Conservation (phyloP, 1,140 invertebrate genomes). For the Bilobella aurantiaca region DNA sequence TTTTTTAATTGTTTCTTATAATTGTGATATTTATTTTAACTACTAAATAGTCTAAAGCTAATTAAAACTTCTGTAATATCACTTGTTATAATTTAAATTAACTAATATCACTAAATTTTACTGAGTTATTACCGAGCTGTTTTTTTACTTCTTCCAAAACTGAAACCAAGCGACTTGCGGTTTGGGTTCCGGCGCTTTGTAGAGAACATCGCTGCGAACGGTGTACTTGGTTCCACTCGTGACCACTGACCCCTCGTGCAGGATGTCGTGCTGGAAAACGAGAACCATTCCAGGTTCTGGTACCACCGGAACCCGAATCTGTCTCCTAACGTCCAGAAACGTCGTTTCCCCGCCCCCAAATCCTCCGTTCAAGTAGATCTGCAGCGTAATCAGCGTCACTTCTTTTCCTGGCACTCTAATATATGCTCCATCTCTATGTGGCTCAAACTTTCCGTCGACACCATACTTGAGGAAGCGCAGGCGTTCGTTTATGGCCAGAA, state of each 20-base stretch:
- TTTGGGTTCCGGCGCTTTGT: neutral
- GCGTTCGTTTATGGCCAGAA: constrained; percentile 20
- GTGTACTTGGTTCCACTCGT: constrained; percentile 17
- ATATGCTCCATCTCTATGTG: constrained; percentile 14
- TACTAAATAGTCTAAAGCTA: no score
- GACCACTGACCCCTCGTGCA: constrained; percentile 15
- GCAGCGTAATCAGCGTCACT: constrained; percentile 15
- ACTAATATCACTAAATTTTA: no score
- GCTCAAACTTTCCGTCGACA: constrained; percentile 5
- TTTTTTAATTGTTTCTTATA: neutral
- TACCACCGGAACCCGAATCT: constrained; percentile 7
- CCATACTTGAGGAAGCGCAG: constrained; percentile 22
- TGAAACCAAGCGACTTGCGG: no score
- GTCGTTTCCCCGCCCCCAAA: constrained; percentile 25
- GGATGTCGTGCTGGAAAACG: constrained; percentile 19
- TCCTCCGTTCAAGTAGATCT: constrained; percentile 26
- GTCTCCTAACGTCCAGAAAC: constrained; percentile 2
- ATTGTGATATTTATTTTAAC: no score
- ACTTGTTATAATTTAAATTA: no score
- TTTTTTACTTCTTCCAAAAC: no score
- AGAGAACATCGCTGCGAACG: constrained; percentile 18
- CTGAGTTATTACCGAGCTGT: no score
- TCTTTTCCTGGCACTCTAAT: neutral
- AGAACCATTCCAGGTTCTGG: constrained; percentile 22
- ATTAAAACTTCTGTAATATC: no score